Evolutionary conservation across 2,888 invertebrate genomes (phyloP), one percentile per base, ranked within the genome.

Genomic region (Branchipolynoe longqiensis): DNA sequence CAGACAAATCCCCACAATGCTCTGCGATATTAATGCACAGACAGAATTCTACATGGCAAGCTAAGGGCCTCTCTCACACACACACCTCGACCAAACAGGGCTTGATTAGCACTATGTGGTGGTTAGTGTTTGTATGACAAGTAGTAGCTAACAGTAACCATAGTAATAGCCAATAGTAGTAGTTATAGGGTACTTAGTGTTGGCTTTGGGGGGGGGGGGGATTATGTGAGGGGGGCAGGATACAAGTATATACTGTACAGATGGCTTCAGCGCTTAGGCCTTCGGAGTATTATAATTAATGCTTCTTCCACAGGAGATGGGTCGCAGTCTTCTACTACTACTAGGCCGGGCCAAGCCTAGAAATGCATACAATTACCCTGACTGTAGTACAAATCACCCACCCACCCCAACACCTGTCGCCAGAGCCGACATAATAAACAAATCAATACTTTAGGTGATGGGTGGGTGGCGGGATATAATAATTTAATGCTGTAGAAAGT

Each of bases 91-190:
- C n/a, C n/a, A n/a, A n/a, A n/a, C n/a, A n/a, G n/a, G n/a, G n/a
- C n/a, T n/a, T n/a, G n/a, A n/a, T n/a, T n/a, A n/a, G n/a, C n/a
- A n/a, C n/a, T n/a, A n/a, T n/a, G n/a, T n/a, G n/a, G n/a, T n/a
- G n/a, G n/a, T n/a, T n/a, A n/a, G n/a, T n/a, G n/a, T n/a, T n/a
- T n/a, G n/a, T n/a, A n/a, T n/a, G n/a, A n/a, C 25, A 31, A 62
- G 31, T 62, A 62, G 62, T 69, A 69, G 69, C 38, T 69, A 69
- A 69, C 69, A 69, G 69, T 69, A 69, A 38, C 69, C 38, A 38
- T 69, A 69, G 69, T 69, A 69, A 38, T 31, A 69, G 69, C 38
- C 33, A 25, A 36, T n/a, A 25, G 58, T 58, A 33, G 6, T 69
- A 69, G 69, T 18, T 69, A 69, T n/a, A 38, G 33, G 38, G 36